A percentile compares a stretch with the other conserved stretches of the same genome.
Evolutionary conservation across 1,140 invertebrate genomes (phyloP).

Genomic region (Ridgeia piscesae): DNA sequence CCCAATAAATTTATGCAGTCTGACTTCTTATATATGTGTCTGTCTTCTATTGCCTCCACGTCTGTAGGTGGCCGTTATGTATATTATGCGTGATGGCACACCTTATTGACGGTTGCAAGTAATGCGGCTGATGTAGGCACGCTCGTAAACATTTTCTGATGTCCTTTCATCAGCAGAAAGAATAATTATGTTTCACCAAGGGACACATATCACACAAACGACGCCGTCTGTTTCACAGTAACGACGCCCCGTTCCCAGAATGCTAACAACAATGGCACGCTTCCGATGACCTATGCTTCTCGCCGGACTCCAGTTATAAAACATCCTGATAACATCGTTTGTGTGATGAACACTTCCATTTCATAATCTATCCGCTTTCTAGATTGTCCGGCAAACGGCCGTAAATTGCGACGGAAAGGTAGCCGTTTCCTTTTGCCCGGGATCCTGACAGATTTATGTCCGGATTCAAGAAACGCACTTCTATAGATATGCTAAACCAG

Average conservation of each 20-base stretch:
- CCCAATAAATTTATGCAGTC: background rate
- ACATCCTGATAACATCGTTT: background rate
- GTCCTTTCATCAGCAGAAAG: background rate
- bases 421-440: background rate
- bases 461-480: background rate
- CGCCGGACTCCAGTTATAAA: background rate
- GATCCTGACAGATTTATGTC: background rate
- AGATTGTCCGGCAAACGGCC: background rate
- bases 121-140: background rate
- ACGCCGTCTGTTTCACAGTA: background rate
- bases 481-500: background rate
- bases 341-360: background rate
- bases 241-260: background rate
- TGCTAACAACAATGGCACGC: background rate
- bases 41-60: background rate
- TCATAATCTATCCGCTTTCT: background rate
- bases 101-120: background rate
- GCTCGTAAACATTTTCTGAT: background rate
- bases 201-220: conserved; percentile 4
- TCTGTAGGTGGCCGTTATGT: background rate
- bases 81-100: background rate
- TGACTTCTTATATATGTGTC: background rate
- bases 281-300: background rate
- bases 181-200: background rate
- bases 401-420: background rate